Evolutionary conservation across 2,888 invertebrate species (phyloP).

Genomic region (Crioceris asparagi): DNA sequence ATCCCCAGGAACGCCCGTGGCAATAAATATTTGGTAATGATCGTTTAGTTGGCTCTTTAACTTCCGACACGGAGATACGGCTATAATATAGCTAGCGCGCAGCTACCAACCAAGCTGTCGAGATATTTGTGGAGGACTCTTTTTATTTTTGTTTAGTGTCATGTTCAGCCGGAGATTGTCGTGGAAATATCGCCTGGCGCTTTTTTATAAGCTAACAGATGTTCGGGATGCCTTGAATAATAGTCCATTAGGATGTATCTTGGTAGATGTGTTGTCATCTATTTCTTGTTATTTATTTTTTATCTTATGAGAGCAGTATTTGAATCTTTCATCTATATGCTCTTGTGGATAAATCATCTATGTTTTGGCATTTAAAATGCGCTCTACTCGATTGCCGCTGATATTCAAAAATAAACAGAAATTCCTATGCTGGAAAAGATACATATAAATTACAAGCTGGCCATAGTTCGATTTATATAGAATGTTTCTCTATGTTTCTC

Average conservation of each 20-base stretch:
- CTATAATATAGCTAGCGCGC: conserved; percentile 19
- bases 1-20: conserved; percentile 32
- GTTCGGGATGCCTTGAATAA: conserved; percentile 25
- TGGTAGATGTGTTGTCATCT: too few species aligned
- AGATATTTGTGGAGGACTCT: not conserved
- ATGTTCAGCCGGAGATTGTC: conserved; percentile 27
- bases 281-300: too few species aligned
- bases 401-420: too few species aligned
- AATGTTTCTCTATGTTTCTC: too few species aligned
- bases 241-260: conserved; percentile 26
- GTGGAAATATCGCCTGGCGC: conserved; percentile 27
- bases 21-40: conserved; percentile 40
- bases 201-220: conserved; percentile 21
- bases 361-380: too few species aligned
- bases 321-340: too few species aligned
- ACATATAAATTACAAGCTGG: too few species aligned
- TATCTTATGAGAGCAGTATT: too few species aligned
- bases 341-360: too few species aligned
- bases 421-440: too few species aligned
- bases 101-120: not conserved
- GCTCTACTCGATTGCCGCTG: too few species aligned
- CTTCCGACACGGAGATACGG: conserved; percentile 32
- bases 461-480: too few species aligned
- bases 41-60: conserved; percentile 38
- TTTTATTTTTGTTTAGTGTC: conserved; percentile 15